A percentile compares a stretch with the other conserved stretches of the same genome.
These are phyloP conservation scores for Periphyllus acericola DNA, from an alignment of 2,888 invertebrate species.

Conservation along the genomic window DNA sequence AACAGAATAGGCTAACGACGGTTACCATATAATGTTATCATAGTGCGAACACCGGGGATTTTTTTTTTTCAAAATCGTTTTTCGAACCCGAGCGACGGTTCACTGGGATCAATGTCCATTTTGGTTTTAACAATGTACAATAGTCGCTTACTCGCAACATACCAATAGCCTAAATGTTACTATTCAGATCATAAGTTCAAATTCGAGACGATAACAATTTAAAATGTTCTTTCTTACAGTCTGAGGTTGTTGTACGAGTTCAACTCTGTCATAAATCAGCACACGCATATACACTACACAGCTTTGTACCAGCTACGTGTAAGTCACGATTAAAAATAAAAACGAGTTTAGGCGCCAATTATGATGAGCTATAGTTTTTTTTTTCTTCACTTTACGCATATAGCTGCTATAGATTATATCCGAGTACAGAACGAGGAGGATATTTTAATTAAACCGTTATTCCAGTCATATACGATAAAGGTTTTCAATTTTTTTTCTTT, in stretches of 20 bases:
- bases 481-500: not conserved
- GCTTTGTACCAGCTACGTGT: not conserved
- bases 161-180: no score
- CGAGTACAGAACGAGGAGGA: not conserved
- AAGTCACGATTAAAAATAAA: conserved; percentile 23
- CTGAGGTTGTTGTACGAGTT: not conserved
- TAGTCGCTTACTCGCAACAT: no score
- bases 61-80: no score
- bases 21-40: no score
- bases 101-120: no score
- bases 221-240: no score
- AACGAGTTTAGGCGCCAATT: conserved; percentile 21
- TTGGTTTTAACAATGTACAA: no score
- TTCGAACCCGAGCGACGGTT: no score
- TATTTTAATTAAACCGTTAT: conserved; percentile 26
- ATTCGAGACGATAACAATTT: no score
- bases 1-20: no score
- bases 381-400: not conserved
- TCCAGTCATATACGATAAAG: not conserved
- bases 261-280: not conserved
- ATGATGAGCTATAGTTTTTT: not conserved
- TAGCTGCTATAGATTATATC: not conserved
- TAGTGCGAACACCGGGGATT: no score
- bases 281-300: conserved; percentile 10
- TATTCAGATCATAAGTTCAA: no score